Evolutionary conservation across 37 sponge, comb jelly and placozoan genomes (phyloP).

Genomic region (Diacarnus erythraeanus): DNA sequence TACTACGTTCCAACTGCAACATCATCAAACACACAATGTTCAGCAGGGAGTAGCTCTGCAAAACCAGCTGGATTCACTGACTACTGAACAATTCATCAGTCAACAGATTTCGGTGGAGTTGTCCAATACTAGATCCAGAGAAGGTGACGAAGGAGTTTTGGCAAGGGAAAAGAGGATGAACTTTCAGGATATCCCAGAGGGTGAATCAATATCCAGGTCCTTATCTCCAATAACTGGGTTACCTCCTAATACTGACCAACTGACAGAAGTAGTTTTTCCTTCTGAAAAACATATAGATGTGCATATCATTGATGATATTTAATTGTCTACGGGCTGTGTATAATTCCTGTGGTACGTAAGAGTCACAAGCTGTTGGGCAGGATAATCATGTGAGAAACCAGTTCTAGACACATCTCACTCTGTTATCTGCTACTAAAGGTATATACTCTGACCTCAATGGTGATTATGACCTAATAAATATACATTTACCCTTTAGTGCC

Average conservation of each 20-base stretch:
- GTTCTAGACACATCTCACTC: too few species aligned
- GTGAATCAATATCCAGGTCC: constrained; percentile 29
- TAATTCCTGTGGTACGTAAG: too few species aligned
- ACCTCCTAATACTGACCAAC: neutral
- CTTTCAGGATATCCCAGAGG: constrained; percentile 33
- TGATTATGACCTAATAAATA: too few species aligned
- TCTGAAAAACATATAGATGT: neutral
- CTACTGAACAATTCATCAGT: constrained; percentile 17
- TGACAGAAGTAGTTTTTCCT: neutral
- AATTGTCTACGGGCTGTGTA: neutral
- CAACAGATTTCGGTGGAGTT: constrained; percentile 4
- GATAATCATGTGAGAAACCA: too few species aligned
- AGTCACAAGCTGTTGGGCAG: neutral
- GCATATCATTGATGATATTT: neutral
- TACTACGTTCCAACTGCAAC: neutral
- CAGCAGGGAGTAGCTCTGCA: neutral
- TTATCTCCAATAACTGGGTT: constrained; percentile 30
- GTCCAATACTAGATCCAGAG: neutral
- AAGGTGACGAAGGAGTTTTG: neutral
- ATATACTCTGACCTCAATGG: too few species aligned
- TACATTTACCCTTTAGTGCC: too few species aligned
- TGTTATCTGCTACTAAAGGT: too few species aligned
- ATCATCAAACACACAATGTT: neutral
- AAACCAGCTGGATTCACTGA: neutral
- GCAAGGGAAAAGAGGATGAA: neutral